Evolutionary conservation across 2,888 invertebrate genomes (phyloP).

Genomic region (Branchellion lobata): DNA sequence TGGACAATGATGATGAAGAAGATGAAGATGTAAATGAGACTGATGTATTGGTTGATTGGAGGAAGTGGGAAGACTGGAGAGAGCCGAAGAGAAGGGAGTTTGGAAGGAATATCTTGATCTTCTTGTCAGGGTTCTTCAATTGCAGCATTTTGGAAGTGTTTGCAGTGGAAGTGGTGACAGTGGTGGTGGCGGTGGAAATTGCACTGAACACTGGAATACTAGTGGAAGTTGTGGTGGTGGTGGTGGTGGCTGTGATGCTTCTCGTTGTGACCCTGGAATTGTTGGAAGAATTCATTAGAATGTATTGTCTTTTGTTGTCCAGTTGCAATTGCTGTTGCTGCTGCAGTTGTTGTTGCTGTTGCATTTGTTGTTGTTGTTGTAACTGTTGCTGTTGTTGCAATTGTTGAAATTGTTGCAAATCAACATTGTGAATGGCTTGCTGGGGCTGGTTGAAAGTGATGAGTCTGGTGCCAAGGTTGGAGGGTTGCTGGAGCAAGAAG

Average conservation of each 20-base stretch:
- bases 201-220: no score
- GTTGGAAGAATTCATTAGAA: not conserved
- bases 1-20: not conserved
- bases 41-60: not conserved
- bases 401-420: not conserved
- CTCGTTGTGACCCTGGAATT: not conserved
- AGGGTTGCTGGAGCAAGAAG: not conserved
- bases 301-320: not conserved
- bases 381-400: not conserved
- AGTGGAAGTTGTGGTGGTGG: no score
- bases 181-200: not conserved
- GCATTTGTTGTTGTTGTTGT: no score
- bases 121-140: not conserved
- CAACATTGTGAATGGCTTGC: no score
- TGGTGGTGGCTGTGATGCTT: no score
- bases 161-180: not conserved
- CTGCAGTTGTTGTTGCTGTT: not conserved
- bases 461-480: not conserved
- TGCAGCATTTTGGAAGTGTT: not conserved
- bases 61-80: not conserved
- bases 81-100: not conserved
- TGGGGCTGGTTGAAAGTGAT: slow-evolving; percentile 4
- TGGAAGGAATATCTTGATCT: not conserved
- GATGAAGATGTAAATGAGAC: not conserved
- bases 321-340: not conserved